phyloP scores from a whole-genome alignment of 2,113 vertebrate genomes.

The Spermophilus dauricus region DNA sequence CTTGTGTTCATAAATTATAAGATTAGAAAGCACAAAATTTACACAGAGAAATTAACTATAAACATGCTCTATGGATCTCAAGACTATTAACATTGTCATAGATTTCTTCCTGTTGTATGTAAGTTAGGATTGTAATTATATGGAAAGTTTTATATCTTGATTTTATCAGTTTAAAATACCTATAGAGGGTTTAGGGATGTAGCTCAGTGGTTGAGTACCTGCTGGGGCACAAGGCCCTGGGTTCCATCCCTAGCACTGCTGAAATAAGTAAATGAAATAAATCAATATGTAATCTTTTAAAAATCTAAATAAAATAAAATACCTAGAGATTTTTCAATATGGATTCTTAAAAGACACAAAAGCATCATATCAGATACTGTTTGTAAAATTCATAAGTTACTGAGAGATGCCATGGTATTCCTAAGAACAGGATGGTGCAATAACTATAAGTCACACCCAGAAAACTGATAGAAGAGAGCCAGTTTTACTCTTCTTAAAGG shows the following conservation, averaged over 20 bases:
- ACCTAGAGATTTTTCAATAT: slow-evolving; percentile 32
- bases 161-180: neutral
- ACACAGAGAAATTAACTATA: slow-evolving; percentile 42
- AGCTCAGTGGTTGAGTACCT: neutral
- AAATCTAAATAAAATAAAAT: neutral
- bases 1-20: neutral
- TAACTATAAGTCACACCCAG: neutral
- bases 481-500: slow-evolving; percentile 38
- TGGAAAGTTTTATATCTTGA: neutral
- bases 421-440: neutral
- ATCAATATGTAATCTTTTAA: neutral
- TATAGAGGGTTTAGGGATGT: neutral
- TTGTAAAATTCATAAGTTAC: slow-evolving; percentile 3
- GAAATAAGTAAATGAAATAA: neutral
- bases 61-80: slow-evolving; percentile 5
- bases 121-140: slow-evolving; percentile 21
- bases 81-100: slow-evolving; percentile 7
- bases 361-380: neutral
- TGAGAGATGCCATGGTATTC: neutral
- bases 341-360: slow-evolving; percentile 44
- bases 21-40: slow-evolving; percentile 44
- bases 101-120: neutral
- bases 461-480: neutral
- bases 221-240: neutral
- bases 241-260: neutral